Evolutionary conservation across 2,113 vertebrate species (phyloP).

Genomic region (Petaurus breviceps): DNA sequence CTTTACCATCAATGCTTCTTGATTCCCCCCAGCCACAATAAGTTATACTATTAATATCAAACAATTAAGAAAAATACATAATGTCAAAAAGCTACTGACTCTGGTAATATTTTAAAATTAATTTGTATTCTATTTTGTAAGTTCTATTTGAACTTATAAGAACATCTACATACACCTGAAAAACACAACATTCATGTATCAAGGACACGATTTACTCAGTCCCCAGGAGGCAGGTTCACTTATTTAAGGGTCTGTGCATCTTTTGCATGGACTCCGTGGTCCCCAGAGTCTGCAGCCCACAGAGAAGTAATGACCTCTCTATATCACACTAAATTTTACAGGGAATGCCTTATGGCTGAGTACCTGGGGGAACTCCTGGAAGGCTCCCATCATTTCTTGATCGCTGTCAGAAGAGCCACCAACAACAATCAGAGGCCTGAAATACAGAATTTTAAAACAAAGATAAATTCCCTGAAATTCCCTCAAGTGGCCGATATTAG

Average conservation of each 20-base stretch:
- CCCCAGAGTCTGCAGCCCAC: background rate
- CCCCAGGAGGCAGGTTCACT: background rate
- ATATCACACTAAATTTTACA: background rate
- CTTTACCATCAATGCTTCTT: background rate
- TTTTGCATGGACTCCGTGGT: background rate
- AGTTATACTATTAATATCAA: background rate
- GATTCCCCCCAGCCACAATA: background rate
- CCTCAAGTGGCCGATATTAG: background rate
- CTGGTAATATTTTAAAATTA: background rate
- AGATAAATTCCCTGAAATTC: background rate
- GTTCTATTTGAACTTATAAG: background rate
- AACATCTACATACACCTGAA: background rate
- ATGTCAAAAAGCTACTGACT: background rate
- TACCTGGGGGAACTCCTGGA: slow-evolving; percentile 99
- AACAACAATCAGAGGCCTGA: slow-evolving; percentile 95
- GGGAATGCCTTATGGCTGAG: background rate
- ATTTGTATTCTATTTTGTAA: background rate
- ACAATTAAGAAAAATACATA: background rate
- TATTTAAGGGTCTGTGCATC: background rate
- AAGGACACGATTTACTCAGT: background rate
- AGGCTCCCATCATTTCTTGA: slow-evolving; percentile 96
- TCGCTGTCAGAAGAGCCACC: slow-evolving; percentile 94
- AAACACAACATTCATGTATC: background rate
- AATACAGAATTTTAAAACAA: slow-evolving; percentile 62
- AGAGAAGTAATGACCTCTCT: background rate